Percentiles rank a stretch among this genome's conserved stretches.
phyloP scores from a whole-genome alignment of 2,888 invertebrate species.

The Acheta domesticus region DNA sequence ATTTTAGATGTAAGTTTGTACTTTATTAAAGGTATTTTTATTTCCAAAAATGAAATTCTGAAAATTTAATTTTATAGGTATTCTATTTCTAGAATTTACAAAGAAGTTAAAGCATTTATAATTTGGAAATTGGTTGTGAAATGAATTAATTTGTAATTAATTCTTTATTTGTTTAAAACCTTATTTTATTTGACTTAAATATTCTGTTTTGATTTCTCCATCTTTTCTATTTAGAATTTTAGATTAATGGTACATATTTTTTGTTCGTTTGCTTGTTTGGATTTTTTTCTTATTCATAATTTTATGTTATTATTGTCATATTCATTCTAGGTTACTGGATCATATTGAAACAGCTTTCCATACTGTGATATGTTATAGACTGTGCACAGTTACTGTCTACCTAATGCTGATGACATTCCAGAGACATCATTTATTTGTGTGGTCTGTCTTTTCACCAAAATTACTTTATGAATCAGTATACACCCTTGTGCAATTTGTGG shows the following conservation, averaged over 20 bases:
- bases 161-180: neutral
- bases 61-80: neutral
- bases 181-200: neutral
- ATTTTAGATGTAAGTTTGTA: no score
- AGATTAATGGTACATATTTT: neutral
- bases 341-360: constrained; percentile 22
- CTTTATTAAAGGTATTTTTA: neutral
- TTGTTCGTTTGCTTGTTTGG: neutral
- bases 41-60: neutral
- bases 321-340: constrained; percentile 29
- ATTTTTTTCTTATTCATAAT: neutral
- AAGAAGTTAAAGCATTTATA: neutral
- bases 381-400: constrained; percentile 56
- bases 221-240: neutral
- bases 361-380: constrained; percentile 50
- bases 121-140: neutral
- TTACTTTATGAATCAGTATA: constrained; percentile 68
- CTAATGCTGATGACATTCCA: constrained; percentile 59
- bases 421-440: constrained; percentile 88
- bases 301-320: neutral
- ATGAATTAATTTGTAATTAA: neutral
- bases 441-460: constrained; percentile 96
- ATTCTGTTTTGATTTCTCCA: neutral
- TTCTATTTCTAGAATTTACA: neutral
- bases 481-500: constrained; percentile 24